Base-by-base conservation (phyloP, 1,140 invertebrate species). In the Eubasilissa regina region DNA sequence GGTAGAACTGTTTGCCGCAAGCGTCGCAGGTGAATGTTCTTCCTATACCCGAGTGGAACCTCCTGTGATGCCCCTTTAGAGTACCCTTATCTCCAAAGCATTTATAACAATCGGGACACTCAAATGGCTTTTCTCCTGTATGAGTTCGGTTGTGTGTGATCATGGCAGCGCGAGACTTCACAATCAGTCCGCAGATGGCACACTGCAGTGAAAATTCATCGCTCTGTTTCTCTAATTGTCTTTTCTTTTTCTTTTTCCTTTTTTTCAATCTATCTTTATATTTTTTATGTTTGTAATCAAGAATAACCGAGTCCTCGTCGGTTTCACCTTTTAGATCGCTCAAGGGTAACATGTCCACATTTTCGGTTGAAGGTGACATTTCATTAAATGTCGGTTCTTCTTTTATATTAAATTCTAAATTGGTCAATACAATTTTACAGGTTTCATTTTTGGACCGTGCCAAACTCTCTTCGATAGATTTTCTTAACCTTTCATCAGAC, bases 141-240 rank as follows among this genome's bases (percentile, higher is more conserved):
- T 91, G 90, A 13, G 86, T 89, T 48, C 88, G 83, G 79, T 87
- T 84, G 77, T 90, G 89, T 51, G 94, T 94, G 7, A 93, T 91
- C 43, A 95, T 64, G 13, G 76, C 73, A 8, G 82, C 78, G 10
- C 13, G 19, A 25, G 70, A 66, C 12, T 56, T 66, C 11, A 56
- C 15, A 4, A 66, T 17, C 11, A 79, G 45, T 6, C 77, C 77
- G 48, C 82, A 83, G 6, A 60, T 43, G 8, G 66, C 4, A 64
- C 82, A 83, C 64, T 78, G 66, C 7, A 81, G 9, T 9, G 21
- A 25, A 15, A 48, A 21, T 35, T 6, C 45, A n/a, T n/a, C 43
- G 19, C 7, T 75, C 12, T 21, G 15, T 73, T 35, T 51, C 60
- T 66, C 66, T 17, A 56, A 13, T 66, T 77, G 64, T 15, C 48